A percentile compares a stretch with the other conserved stretches of the same genome.
phyloP scores from a whole-genome alignment of 2,888 invertebrate genomes.

The Drosophila siamana region DNA sequence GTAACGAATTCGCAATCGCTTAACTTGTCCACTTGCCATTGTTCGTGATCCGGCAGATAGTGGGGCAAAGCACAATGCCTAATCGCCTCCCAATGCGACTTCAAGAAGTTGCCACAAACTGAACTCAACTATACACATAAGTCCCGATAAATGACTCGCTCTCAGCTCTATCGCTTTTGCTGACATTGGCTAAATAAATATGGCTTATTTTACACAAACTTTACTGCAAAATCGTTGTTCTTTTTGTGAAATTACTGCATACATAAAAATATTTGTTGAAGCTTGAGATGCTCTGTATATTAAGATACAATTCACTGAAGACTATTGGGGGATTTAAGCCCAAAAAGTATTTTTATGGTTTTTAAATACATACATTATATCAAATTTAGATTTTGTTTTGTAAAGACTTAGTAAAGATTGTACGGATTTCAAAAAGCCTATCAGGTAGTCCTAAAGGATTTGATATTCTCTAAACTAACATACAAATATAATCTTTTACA shows the following conservation, averaged over 20 bases:
- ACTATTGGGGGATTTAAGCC: too few relatives aligned
- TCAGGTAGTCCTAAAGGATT: too few relatives aligned
- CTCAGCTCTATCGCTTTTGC: background rate
- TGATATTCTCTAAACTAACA: too few relatives aligned
- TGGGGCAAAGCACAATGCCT: background rate
- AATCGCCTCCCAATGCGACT: constrained; percentile 10
- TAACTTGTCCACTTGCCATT: constrained; percentile 33
- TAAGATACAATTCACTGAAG: too few relatives aligned
- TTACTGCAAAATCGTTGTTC: background rate
- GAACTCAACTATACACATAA: constrained; percentile 1
- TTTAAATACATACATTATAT: too few relatives aligned
- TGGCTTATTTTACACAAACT: background rate
- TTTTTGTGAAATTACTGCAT: background rate
- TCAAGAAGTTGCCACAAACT: constrained; percentile 6
- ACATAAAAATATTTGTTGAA: background rate
- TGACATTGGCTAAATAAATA: constrained; percentile 16
- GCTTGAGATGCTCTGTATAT: background rate
- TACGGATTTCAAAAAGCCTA: too few relatives aligned
- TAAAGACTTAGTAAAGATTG: too few relatives aligned
- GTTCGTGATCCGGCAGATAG: background rate
- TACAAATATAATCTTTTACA: too few relatives aligned
- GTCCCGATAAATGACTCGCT: background rate
- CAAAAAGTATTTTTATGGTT: too few relatives aligned
- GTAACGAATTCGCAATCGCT: constrained; percentile 52
- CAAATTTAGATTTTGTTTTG: too few relatives aligned